Evolutionary conservation across 2,888 invertebrate species (phyloP).

Genomic region (Anarsia innoxiella): DNA sequence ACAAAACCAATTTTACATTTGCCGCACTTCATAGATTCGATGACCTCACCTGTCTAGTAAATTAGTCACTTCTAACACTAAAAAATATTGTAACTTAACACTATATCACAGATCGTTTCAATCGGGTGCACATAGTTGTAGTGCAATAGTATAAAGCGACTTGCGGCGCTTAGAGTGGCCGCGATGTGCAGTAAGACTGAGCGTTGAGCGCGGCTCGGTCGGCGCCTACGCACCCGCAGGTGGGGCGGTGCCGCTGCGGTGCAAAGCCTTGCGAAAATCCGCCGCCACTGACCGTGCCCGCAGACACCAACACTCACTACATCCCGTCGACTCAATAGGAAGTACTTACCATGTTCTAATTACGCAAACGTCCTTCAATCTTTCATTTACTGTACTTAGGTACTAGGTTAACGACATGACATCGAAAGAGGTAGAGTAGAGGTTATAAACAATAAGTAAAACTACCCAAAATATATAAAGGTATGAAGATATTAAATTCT

Average conservation of each 20-base stretch:
- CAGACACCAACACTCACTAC: constrained; percentile 35
- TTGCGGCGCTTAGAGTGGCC: constrained; percentile 39
- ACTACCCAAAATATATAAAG: too few species aligned
- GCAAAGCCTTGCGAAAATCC: constrained; percentile 69
- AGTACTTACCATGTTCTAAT: constrained; percentile 20
- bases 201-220: constrained; percentile 29
- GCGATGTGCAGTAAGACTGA: constrained; percentile 44
- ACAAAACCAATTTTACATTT: too few species aligned
- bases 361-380: constrained; percentile 10
- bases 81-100: constrained; percentile 55
- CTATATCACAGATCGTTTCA: constrained; percentile 68
- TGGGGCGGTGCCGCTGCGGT: constrained; percentile 38
- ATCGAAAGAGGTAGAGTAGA: too few species aligned
- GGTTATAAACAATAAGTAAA: too few species aligned
- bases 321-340: constrained; percentile 23
- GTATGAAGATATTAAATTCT: too few species aligned
- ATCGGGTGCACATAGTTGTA: constrained; percentile 55
- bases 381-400: too few species aligned
- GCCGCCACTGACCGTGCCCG: constrained; percentile 27
- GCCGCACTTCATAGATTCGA: too few species aligned
- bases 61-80: constrained; percentile 38
- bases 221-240: constrained; percentile 53
- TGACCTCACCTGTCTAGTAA: constrained; percentile 39
- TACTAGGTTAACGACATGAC: too few species aligned
- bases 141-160: constrained; percentile 23